Percentiles rank a stretch among this genome's conserved stretches.
phyloP scores from a whole-genome alignment of 2,113 vertebrate genomes.

The Bostrychus sinensis region DNA sequence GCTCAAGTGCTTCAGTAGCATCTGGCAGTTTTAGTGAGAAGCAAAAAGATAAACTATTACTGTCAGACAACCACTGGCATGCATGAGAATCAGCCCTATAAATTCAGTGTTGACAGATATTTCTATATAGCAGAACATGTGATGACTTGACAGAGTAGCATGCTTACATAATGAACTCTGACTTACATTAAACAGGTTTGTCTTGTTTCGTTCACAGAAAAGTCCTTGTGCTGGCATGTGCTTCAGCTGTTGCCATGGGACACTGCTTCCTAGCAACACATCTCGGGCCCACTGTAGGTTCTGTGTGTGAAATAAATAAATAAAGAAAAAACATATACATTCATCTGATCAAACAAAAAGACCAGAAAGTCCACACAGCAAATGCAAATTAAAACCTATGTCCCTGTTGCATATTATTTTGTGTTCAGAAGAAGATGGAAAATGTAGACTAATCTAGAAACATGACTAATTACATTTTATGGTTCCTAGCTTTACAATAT shows the following conservation, averaged over 20 bases:
- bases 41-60: neutral
- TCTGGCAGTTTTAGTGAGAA: neutral
- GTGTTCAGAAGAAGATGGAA: too few relatives aligned
- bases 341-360: slow-evolving; percentile 13
- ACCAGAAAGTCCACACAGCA: neutral
- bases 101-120: neutral
- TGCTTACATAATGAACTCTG: slow-evolving; percentile 12
- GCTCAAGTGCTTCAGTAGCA: slow-evolving; percentile 12
- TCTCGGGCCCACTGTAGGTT: slow-evolving; percentile 99
- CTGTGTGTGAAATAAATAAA: slow-evolving; percentile 80
- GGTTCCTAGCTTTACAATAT: too few relatives aligned
- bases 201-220: slow-evolving; percentile 99
- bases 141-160: neutral
- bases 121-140: neutral
- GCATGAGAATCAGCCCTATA: neutral
- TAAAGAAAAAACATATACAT: slow-evolving; percentile 16
- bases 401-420: too few relatives aligned
- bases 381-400: too few relatives aligned
- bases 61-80: neutral
- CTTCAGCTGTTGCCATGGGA: slow-evolving; percentile 98
- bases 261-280: slow-evolving; percentile 98
- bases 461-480: too few relatives aligned
- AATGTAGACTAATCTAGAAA: too few relatives aligned
- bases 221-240: slow-evolving; percentile 99
- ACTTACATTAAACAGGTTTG: slow-evolving; percentile 99